Evolutionary conservation across 2,797 vertebrate genomes (phyloP).

Genomic region (Rallus crepitans): DNA sequence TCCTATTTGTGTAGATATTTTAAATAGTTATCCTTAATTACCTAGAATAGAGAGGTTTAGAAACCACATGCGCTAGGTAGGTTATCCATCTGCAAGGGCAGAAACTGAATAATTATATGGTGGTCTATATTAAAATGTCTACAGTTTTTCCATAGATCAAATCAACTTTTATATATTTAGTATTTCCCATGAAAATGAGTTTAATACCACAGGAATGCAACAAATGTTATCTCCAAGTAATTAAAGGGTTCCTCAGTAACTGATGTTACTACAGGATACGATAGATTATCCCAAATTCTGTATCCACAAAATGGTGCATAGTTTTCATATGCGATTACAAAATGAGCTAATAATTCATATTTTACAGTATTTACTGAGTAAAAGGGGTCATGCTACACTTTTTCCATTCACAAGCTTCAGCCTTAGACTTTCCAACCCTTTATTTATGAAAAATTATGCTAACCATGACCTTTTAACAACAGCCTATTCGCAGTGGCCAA

Average conservation of each 20-base stretch:
- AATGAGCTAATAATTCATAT: slow-evolving; percentile 30
- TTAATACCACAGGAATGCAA: not conserved
- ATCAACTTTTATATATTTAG: not conserved
- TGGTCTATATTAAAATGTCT: not conserved
- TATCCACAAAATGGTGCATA: not conserved
- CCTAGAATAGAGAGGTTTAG: not conserved
- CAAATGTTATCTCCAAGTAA: not conserved
- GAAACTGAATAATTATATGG: not conserved
- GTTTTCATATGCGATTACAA: not conserved
- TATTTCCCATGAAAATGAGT: not conserved
- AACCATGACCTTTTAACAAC: slow-evolving; percentile 62
- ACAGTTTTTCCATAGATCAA: not conserved
- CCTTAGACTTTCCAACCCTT: slow-evolving; percentile 50
- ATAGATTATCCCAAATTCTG: not conserved
- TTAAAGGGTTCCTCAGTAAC: not conserved
- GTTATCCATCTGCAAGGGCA: not conserved
- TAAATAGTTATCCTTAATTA: not conserved
- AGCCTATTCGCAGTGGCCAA: slow-evolving; percentile 28
- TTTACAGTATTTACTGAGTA: slow-evolving; percentile 49
- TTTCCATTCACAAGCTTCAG: slow-evolving; percentile 11
- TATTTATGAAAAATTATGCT: slow-evolving; percentile 66
- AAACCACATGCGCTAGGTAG: not conserved
- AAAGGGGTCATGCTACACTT: slow-evolving; percentile 56
- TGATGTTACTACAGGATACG: not conserved
- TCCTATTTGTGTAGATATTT: not conserved